Evolutionary conservation across 2,113 vertebrate species (phyloP), one percentile per base, ranked within the genome.

Genomic region (Merops nubicus): DNA sequence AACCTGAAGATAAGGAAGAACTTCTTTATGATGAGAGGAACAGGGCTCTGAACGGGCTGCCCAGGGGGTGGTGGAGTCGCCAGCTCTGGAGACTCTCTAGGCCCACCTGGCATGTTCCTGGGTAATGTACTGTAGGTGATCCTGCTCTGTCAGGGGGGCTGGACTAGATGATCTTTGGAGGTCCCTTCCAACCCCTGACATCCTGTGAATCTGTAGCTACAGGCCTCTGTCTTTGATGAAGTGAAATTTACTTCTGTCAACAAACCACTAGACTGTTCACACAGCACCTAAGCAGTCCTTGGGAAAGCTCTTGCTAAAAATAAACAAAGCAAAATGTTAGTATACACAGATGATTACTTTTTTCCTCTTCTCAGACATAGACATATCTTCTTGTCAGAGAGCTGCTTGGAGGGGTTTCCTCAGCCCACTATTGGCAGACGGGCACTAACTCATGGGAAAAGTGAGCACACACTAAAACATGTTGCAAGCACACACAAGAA

Each of bases 251-350:
- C 42, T 84, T 88, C 68, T 54, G 63, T 31, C 68, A 94, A 81
- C 42, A 73, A 74, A 63, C 29, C 45, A 68, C 91, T 93, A 91
- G 83, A 84, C 38, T 77, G 53, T 57, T 70, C 88, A 85, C 63
- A 88, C 40, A 87, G 85, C 69, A 89, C 38, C 36, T 73, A 74
- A 95, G 73, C 9, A 92, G 84, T 77, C 76, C 86, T 91, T 63
- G 84, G 68, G 64, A 92, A 96, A 95, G 60, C 38, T 96, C 73
- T 93, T 80, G 63, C 75, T 96, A 94, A 67, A 97, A 96, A 84
- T 13, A 92, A 89, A 92, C 50, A 94, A 96, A 91, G 60, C 34
- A 91, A 25, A 63, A 18, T 15, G 31, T 95, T 81, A 96, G 69
- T 25, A 78, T 8, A 78, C 16, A 92, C 11, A 67, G 17, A 53